A percentile compares a stretch with the other conserved stretches of the same genome.
phyloP scores from a whole-genome alignment of 2,113 vertebrate genomes.

The Peromyscus polionotus region DNA sequence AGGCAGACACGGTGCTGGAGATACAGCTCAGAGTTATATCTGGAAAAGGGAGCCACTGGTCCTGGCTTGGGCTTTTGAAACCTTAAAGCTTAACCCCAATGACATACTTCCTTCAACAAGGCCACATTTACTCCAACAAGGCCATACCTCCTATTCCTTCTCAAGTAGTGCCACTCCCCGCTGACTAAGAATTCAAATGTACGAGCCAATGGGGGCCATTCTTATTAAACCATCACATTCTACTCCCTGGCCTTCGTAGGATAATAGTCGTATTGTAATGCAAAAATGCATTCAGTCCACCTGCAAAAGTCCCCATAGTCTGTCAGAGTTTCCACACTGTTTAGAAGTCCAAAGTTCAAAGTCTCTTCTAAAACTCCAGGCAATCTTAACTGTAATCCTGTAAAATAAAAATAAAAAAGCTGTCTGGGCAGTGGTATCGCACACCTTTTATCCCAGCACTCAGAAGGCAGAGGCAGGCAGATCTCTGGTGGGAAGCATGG shows the following conservation, averaged over 20 bases:
- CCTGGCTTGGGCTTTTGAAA: neutral
- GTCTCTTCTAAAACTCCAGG: neutral
- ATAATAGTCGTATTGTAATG: neutral
- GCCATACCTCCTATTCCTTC: neutral
- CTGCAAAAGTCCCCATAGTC: neutral
- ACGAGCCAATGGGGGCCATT: neutral
- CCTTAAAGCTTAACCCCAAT: neutral
- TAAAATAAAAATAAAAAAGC: neutral
- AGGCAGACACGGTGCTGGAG: neutral
- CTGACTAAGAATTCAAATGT: neutral
- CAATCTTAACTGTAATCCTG: neutral
- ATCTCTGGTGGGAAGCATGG: neutral
- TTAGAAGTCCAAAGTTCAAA: neutral
- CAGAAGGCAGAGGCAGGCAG: neutral
- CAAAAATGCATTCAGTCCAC: neutral
- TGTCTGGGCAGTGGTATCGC: too few relatives aligned
- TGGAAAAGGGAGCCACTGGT: neutral
- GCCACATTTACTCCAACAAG: neutral
- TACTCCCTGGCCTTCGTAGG: neutral
- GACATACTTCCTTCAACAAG: neutral
- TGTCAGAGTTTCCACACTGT: neutral
- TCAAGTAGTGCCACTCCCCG: neutral
- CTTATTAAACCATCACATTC: neutral
- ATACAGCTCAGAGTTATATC: neutral
- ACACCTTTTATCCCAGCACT: neutral